phyloP scores from a whole-genome alignment of 2,113 vertebrate species.

The Mixornis gularis region DNA sequence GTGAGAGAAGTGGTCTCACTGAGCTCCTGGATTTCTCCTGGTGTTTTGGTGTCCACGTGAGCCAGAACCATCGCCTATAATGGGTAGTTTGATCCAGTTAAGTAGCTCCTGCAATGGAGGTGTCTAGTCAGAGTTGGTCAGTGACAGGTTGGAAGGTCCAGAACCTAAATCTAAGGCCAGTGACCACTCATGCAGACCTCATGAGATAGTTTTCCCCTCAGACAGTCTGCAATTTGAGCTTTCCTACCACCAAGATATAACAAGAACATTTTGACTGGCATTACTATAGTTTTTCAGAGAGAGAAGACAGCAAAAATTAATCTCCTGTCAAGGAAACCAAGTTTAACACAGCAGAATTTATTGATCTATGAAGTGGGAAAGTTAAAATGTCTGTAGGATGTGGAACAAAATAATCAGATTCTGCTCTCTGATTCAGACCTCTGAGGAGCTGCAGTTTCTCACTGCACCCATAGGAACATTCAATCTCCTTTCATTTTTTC shows the following conservation, averaged over 20 bases:
- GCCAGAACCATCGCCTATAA: not conserved
- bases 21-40: not conserved
- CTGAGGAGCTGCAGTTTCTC: not conserved
- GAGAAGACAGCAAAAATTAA: not conserved
- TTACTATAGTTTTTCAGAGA: not conserved
- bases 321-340: not conserved
- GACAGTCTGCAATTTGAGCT: not conserved
- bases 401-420: not conserved
- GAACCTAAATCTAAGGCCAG: not conserved
- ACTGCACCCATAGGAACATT: not conserved
- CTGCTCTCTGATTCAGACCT: not conserved
- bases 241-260: not conserved
- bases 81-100: not conserved
- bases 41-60: not conserved
- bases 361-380: not conserved
- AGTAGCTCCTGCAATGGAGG: not conserved
- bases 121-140: not conserved
- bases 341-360: not conserved
- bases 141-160: not conserved
- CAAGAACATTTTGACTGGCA: not conserved
- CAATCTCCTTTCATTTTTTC: not conserved
- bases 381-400: not conserved
- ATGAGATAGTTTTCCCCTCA: not conserved
- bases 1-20: not conserved
- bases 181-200: not conserved